phyloP scores from a whole-genome alignment of 2,797 vertebrate genomes.

The Scarus forsteni region DNA sequence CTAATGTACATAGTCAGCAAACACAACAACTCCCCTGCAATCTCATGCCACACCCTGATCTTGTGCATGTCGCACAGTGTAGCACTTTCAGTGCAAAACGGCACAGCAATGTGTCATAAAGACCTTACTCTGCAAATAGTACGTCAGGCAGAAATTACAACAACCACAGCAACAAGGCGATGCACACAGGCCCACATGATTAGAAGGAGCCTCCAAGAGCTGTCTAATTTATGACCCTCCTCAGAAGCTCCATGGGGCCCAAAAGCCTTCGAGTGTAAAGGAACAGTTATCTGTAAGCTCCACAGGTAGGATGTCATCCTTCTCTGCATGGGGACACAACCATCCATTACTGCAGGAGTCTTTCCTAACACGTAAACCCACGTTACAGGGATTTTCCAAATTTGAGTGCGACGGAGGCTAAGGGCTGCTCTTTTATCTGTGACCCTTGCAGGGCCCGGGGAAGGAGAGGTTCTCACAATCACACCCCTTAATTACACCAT shows the following conservation, averaged over 20 bases:
- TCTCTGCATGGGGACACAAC: conserved; percentile 1
- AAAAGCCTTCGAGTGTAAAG: conserved; percentile 53
- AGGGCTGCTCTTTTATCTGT: conserved; percentile 81
- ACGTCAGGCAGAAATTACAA: conserved; percentile 82
- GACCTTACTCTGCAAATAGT: conserved; percentile 81
- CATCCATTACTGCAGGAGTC: conserved; percentile 6
- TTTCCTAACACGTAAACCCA: conserved; percentile 10
- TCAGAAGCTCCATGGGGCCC: conserved; percentile 64
- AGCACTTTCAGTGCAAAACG: conserved; percentile 51
- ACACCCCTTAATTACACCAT: conserved; percentile 87
- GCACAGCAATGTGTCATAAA: conserved; percentile 74
- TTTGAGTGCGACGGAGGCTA: conserved; percentile 55
- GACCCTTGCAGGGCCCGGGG: conserved; percentile 77
- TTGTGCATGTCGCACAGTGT: conserved; percentile 57
- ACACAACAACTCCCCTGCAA: conserved; percentile 59
- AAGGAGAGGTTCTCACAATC: conserved; percentile 84
- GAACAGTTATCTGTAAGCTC: conserved; percentile 43
- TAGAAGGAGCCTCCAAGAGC: conserved; percentile 82
- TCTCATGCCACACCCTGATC: conserved; percentile 76
- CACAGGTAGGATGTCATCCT: conserved; percentile 60
- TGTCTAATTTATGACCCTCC: conserved; percentile 81
- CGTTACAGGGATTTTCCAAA: conserved; percentile 59
- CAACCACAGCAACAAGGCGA: conserved; percentile 77
- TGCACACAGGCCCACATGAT: conserved; percentile 78
- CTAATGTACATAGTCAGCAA: conserved; percentile 57